Percentiles rank a stretch among this genome's conserved stretches.
Conservation (phyloP, 2,113 vertebrate genomes). For the Clarias macrocephalus region DNA sequence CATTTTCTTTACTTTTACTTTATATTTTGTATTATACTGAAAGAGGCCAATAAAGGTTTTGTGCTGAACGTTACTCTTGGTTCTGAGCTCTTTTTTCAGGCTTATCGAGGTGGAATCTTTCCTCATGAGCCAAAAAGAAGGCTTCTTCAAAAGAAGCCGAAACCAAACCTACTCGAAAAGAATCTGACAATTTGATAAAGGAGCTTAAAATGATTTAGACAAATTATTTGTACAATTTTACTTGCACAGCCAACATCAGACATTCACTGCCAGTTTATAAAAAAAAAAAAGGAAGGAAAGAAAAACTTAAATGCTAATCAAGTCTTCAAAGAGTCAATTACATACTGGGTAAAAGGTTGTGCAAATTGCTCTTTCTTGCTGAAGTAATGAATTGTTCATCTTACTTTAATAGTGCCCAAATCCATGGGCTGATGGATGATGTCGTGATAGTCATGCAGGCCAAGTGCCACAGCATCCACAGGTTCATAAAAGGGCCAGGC, state of each 20-base stretch:
- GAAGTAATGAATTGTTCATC: background rate
- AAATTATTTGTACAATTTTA: background rate
- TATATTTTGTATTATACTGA: too few relatives aligned
- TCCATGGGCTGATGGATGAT: conserved; percentile 82
- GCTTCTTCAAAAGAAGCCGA: background rate
- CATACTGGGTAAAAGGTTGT: background rate
- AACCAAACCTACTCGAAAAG: background rate
- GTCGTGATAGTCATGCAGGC: conserved; percentile 76
- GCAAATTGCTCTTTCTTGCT: background rate
- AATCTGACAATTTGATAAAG: background rate
- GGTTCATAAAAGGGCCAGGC: conserved; percentile 88
- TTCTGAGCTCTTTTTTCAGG: too few relatives aligned
- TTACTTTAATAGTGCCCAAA: conserved; percentile 84
- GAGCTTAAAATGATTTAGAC: background rate
- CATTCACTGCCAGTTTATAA: background rate
- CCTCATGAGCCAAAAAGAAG: too few relatives aligned
- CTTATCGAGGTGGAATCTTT: too few relatives aligned
- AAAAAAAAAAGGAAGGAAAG: too few relatives aligned
- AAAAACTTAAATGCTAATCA: background rate
- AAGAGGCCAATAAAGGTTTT: too few relatives aligned
- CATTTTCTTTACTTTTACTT: too few relatives aligned
- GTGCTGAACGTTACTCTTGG: too few relatives aligned
- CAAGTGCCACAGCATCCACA: conserved; percentile 68
- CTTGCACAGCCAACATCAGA: background rate
- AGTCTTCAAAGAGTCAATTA: background rate